A percentile compares a stretch with the other conserved stretches of the same genome.
These are phyloP conservation scores for Plemyria rubiginata DNA, from an alignment of 2,888 invertebrate species.

Conservation along the genomic window DNA sequence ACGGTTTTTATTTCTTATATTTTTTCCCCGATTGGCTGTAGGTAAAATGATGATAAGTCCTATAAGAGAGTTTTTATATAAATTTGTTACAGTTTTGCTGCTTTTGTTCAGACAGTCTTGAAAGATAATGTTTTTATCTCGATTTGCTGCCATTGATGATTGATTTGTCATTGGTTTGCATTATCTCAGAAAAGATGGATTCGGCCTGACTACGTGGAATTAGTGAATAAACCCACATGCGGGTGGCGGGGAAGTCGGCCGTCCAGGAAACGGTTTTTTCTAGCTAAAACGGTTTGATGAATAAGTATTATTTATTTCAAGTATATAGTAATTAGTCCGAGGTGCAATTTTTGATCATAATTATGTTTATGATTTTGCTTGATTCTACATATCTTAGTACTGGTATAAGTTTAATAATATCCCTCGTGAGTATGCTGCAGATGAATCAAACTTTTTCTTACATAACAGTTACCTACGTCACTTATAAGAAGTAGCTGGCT, in stretches of 20 bases:
- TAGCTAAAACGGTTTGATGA: too few relatives aligned
- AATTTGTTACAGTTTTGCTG: background rate
- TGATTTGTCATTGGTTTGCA: conserved; percentile 11
- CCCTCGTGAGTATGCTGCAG: background rate
- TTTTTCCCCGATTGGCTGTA: background rate
- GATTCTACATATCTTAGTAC: too few relatives aligned
- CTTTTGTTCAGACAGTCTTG: background rate
- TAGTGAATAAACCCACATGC: too few relatives aligned
- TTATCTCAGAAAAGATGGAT: background rate
- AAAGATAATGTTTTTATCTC: conserved; percentile 4
- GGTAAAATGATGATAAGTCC: background rate
- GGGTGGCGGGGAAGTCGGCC: too few relatives aligned
- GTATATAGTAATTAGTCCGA: too few relatives aligned
- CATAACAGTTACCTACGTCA: conserved; percentile 1
- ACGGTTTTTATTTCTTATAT: background rate
- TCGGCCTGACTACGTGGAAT: background rate
- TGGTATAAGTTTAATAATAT: too few relatives aligned
- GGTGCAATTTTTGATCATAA: too few relatives aligned
- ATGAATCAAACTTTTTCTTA: background rate
- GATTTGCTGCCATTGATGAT: conserved; percentile 14
- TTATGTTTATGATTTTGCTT: too few relatives aligned
- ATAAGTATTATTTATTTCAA: too few relatives aligned
- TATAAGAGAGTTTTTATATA: background rate
- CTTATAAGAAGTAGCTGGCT: too few relatives aligned
- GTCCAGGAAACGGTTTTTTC: too few relatives aligned